Conservation (phyloP, 2,113 vertebrate genomes). For the Toxostoma redivivum region DNA sequence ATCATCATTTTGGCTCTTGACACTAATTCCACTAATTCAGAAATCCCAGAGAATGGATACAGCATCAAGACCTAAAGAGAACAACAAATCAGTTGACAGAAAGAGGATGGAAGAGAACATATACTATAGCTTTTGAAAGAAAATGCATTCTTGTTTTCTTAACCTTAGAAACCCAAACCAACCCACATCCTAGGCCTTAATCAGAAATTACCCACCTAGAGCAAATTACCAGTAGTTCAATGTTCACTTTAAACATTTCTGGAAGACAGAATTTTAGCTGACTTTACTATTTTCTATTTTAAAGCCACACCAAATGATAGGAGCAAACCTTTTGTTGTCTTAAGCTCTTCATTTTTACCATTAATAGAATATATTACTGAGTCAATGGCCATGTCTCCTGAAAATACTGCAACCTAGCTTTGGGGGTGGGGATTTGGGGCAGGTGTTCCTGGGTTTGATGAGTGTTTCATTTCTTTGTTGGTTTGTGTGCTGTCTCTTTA, state of each 20-base stretch:
- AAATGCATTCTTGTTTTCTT: not conserved
- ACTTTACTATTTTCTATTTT: not conserved
- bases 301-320: not conserved
- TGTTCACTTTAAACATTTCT: not conserved
- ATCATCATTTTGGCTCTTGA: not conserved
- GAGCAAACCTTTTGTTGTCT: not conserved
- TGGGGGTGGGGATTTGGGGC: rapidly evolving
- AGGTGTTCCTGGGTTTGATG: not conserved
- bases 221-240: not conserved
- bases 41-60: not conserved
- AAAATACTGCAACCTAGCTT: not conserved
- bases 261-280: not conserved
- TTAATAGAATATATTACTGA: not conserved
- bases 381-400: not conserved
- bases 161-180: not conserved
- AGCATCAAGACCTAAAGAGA: not conserved
- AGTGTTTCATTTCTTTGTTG: not conserved
- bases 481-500: not conserved
- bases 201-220: not conserved
- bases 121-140: not conserved
- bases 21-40: not conserved
- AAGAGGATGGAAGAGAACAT: not conserved
- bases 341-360: not conserved
- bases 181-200: not conserved
- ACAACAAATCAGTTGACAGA: not conserved